Base-by-base conservation (phyloP, 1,140 invertebrate genomes). In the Lasioglossum baleicum region DNA sequence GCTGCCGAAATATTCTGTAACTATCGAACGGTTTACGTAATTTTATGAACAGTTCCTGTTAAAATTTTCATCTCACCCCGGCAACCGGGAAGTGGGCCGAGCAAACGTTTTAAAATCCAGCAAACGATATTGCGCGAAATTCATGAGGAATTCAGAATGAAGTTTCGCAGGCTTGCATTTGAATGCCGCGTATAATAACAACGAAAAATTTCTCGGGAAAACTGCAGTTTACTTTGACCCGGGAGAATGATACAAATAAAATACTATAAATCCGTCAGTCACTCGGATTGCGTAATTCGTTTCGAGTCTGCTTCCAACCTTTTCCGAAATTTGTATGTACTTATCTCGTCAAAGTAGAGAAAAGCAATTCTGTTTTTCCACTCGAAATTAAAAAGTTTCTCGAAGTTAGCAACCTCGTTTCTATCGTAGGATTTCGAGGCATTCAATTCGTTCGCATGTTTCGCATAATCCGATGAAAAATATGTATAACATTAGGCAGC, bases 11-110 rank as follows among this genome's bases (percentile, higher is more conserved):
- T 56, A 72, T 72, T 78, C 58, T 63, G 60, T 48, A 44, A 78
- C 69, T 26, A 71, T 77, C 58, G 58, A 71, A 71, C 75, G 66
- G 66, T 63, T 61, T 65, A 42, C 72, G 72, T 75, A 75, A 75
- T 56, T 75, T 75, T 40, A 56, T 44, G 48, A 75, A 75, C 63
- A 26, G 72, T n/a, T 42, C 20, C 48, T 56, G 48, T 42, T 75
- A 40, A 75, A 66, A 66, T 75, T 66, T 75, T 75, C 72, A 51
- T 66, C 66, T 51, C 31, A 2, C 61, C 26, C 56, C 44, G 64
- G 13, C 17, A 3, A 42, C 15, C 10, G 22, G 13, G 7, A 26
- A 10, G 6, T 31, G 65, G 7, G 31, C 10, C 13, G 7, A 22
- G 8, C 8, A 48, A 70, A 61, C 44, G 58, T 15, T 77, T 70